A percentile compares a stretch with the other conserved stretches of the same genome.
Conservation (phyloP, 2,888 invertebrate genomes). For the Pyralis farinalis region DNA sequence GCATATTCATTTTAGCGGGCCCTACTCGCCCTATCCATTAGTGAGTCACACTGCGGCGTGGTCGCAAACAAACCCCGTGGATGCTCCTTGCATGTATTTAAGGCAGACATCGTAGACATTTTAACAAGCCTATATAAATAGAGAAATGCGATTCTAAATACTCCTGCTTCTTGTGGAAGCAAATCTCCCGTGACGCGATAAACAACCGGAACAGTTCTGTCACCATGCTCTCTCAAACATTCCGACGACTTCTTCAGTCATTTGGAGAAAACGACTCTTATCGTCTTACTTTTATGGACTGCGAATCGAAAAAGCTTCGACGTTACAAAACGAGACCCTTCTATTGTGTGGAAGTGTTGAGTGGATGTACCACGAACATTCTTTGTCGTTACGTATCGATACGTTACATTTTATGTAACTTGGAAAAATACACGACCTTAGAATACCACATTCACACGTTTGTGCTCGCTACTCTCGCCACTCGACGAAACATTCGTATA, state of each 20-base stretch:
- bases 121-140: constrained; percentile 52
- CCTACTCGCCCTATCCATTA: constrained; percentile 64
- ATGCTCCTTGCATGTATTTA: constrained; percentile 57
- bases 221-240: constrained; percentile 44
- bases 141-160: constrained; percentile 54
- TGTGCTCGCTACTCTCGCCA: too few relatives aligned
- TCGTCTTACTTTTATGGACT: constrained; percentile 73
- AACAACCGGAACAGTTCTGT: constrained; percentile 28
- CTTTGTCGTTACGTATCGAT: constrained; percentile 49
- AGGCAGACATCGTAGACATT: constrained; percentile 44
- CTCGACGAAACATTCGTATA: too few relatives aligned
- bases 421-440: constrained; percentile 28
- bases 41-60: constrained; percentile 51
- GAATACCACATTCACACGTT: too few relatives aligned
- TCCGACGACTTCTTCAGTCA: constrained; percentile 52
- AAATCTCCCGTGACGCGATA: constrained; percentile 56
- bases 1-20: constrained; percentile 69
- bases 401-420: constrained; percentile 33
- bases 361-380: constrained; percentile 56
- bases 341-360: constrained; percentile 63
- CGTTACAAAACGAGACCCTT: constrained; percentile 69
- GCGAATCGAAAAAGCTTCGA: constrained; percentile 68
- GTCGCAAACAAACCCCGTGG: constrained; percentile 56
- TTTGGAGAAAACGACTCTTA: constrained; percentile 69
- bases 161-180: constrained; percentile 45